Base-by-base conservation (phyloP, 2,888 invertebrate species). In the Spatulosminthurus flaviceps region DNA sequence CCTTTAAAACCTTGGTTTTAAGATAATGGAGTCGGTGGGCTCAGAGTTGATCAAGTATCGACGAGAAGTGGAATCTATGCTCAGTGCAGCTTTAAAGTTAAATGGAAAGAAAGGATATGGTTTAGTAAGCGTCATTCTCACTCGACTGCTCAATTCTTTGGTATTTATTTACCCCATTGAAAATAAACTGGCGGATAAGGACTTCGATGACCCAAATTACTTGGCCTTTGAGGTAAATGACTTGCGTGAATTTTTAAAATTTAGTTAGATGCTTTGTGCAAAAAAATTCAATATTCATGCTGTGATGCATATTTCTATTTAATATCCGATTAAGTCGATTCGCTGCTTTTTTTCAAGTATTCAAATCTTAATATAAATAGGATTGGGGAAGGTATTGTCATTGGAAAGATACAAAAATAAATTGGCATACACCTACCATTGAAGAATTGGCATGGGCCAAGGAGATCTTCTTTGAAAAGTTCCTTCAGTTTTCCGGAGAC, bases 341-440 rank as follows among this genome's bases (percentile, higher is more conserved):
- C n/a, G n/a, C n/a, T n/a, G n/a, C n/a, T n/a, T n/a, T n/a, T n/a
- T n/a, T n/a, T n/a, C n/a, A n/a, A n/a, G n/a, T n/a, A n/a, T n/a
- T n/a, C n/a, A n/a, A n/a, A n/a, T n/a, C n/a, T n/a, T n/a, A 16
- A 60, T 71, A 26, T 26, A 19, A 21, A 75, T 64, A 90, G 89
- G 92, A 95, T 84, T 97, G 97, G 97, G 96, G 95, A 0, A 90
- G 90, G 80, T 90, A 93, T 0, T 91, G 92, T 22, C 89, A 92
- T 84, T 87, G 93, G 24, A 89, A 92, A 78, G 90, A 92, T 29
- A 88, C 93, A 22, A 89, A 91, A 9, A 88, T 95, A 24, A 89
- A 91, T 61, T 96, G 95, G 95, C 94, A 94, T 86, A 89, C 92
- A 70, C 95, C 96, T 0, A 90, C 89, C 26, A 89, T 90, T 26